Evolutionary conservation across 2,797 vertebrate genomes (phyloP).

Genomic region (Pseudocheirus occidentalis): DNA sequence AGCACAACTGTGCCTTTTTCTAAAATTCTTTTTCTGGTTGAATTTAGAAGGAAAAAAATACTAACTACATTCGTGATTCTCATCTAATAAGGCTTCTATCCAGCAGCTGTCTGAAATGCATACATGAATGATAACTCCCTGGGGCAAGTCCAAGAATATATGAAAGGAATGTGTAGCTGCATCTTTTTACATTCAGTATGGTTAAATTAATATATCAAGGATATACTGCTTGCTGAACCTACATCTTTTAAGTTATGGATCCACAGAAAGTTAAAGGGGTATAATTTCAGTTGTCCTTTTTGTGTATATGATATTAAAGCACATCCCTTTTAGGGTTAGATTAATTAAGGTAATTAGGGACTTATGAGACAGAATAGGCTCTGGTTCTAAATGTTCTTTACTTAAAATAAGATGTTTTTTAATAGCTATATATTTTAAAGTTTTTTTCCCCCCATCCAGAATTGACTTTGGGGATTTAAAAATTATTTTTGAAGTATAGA

Average conservation of each 20-base stretch:
- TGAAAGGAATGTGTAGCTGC: neutral
- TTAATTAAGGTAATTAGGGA: conserved; percentile 9
- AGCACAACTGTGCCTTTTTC: conserved; percentile 65
- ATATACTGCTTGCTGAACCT: conserved; percentile 26
- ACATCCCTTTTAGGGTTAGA: conserved; percentile 4
- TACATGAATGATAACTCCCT: neutral
- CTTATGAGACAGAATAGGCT: conserved; percentile 27
- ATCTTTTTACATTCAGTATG: conserved; percentile 29
- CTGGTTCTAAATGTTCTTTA: conserved; percentile 51
- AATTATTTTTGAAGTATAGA: conserved; percentile 41
- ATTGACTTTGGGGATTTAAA: conserved; percentile 47
- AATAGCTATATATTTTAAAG: conserved; percentile 7
- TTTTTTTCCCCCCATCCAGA: neutral
- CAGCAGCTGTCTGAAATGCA: conserved; percentile 35
- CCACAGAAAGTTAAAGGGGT: conserved; percentile 53
- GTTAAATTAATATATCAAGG: conserved; percentile 42
- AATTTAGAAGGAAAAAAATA: conserved; percentile 48
- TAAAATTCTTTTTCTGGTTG: conserved; percentile 52
- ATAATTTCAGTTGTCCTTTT: neutral
- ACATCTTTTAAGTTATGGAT: conserved; percentile 43
- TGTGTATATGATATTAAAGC: conserved; percentile 24
- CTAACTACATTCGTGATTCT: neutral
- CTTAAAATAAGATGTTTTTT: conserved; percentile 38
- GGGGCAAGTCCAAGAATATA: neutral
- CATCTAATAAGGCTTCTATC: conserved; percentile 26